A percentile compares a stretch with the other conserved stretches of the same genome.
These are phyloP conservation scores for Trogon melanurus DNA, from an alignment of 2,113 vertebrate species.

Conservation along the genomic window DNA sequence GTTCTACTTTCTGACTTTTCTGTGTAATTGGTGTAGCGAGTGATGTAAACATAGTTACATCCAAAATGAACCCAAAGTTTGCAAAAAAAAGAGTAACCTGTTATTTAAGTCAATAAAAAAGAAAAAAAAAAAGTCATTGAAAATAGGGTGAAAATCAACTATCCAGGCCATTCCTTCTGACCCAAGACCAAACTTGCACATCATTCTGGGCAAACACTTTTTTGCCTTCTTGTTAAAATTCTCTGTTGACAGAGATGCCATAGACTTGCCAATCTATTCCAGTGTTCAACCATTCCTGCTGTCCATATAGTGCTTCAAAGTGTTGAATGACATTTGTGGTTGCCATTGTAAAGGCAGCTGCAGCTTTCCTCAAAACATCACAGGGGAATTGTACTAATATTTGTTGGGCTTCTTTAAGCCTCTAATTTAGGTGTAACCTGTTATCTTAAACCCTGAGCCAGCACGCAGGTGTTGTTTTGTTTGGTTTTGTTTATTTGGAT, in stretches of 20 bases:
- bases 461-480: background rate
- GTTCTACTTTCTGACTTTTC: background rate
- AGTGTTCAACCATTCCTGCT: background rate
- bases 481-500: background rate
- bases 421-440: background rate
- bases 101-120: background rate
- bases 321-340: background rate
- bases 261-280: background rate
- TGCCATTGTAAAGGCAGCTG: background rate
- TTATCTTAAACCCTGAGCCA: background rate
- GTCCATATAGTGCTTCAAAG: background rate
- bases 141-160: background rate
- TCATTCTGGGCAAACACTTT: background rate
- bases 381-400: background rate
- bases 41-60: background rate
- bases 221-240: background rate
- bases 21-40: background rate
- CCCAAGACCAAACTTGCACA: fast-evolving
- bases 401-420: background rate
- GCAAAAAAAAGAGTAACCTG: background rate
- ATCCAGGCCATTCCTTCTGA: background rate
- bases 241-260: background rate
- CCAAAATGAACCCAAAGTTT: background rate
- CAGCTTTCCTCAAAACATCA: background rate
- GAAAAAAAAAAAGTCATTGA: background rate